Conservation (phyloP, 2,888 invertebrate species). For the Danaus chrysippus region DNA sequence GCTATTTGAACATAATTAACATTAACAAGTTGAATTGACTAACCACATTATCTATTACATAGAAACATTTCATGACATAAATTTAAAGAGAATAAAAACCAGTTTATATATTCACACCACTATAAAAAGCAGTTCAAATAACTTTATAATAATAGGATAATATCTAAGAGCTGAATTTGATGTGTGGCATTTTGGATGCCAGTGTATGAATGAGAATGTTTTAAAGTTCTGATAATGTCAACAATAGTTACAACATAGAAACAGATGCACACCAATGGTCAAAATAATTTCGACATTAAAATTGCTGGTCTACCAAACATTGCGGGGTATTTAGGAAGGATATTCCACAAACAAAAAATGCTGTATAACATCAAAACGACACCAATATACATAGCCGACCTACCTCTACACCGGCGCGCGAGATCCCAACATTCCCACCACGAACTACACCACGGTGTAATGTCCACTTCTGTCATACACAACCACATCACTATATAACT, state of each 20-base stretch:
- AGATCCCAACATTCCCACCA: conserved; percentile 79
- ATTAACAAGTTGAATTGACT: conserved; percentile 15
- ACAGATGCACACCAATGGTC: conserved; percentile 42
- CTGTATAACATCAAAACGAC: conserved; percentile 36
- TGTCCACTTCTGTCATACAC: conserved; percentile 85
- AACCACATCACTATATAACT: conserved; percentile 42
- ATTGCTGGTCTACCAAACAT: background rate
- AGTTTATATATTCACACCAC: background rate
- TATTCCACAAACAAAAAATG: background rate
- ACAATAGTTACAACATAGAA: conserved; percentile 35
- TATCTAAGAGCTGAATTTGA: conserved; percentile 25
- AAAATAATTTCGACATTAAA: background rate
- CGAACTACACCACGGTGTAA: conserved; percentile 88
- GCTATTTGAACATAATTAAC: conserved; percentile 31
- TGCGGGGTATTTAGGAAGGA: background rate
- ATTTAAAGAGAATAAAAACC: background rate
- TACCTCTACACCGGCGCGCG: conserved; percentile 77
- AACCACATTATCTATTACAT: conserved; percentile 6
- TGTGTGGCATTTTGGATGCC: too few species aligned
- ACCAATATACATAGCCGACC: conserved; percentile 46
- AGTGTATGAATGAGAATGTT: too few species aligned
- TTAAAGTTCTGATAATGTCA: conserved; percentile 28
- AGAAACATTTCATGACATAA: background rate
- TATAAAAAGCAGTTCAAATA: conserved; percentile 26
- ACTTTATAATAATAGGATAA: conserved; percentile 13